Conservation (phyloP, 2,113 vertebrate species). For the Bubalus kerabau region DNA sequence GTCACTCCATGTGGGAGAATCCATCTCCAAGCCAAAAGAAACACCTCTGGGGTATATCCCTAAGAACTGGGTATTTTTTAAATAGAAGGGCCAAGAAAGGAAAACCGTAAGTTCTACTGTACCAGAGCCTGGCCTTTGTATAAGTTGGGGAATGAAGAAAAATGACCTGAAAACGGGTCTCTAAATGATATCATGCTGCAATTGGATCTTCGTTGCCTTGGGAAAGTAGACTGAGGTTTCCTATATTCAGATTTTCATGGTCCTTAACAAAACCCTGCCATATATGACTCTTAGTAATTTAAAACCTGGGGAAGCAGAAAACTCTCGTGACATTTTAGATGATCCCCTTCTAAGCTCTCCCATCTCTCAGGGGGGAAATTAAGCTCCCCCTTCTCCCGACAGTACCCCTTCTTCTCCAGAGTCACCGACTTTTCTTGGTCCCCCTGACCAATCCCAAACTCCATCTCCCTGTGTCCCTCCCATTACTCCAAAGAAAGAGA, state of each 20-base stretch:
- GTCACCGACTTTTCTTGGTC: background rate
- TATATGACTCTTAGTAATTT: background rate
- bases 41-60: background rate
- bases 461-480: background rate
- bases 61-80: background rate
- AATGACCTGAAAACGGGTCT: background rate
- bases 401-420: background rate
- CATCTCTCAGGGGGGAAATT: background rate
- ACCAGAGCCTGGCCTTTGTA: background rate
- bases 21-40: background rate
- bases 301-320: background rate
- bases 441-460: background rate
- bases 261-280: background rate
- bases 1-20: background rate
- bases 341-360: background rate
- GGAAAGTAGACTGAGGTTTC: background rate
- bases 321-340: rapidly evolving
- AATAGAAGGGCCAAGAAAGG: background rate
- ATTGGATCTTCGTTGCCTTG: background rate
- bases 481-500: background rate
- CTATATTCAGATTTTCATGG: background rate
- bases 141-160: background rate
- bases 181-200: background rate
- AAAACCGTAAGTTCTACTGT: background rate
- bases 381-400: background rate